These are phyloP conservation scores for Pissodes strobi DNA, from an alignment of 1,140 invertebrate species.

Conservation along the genomic window DNA sequence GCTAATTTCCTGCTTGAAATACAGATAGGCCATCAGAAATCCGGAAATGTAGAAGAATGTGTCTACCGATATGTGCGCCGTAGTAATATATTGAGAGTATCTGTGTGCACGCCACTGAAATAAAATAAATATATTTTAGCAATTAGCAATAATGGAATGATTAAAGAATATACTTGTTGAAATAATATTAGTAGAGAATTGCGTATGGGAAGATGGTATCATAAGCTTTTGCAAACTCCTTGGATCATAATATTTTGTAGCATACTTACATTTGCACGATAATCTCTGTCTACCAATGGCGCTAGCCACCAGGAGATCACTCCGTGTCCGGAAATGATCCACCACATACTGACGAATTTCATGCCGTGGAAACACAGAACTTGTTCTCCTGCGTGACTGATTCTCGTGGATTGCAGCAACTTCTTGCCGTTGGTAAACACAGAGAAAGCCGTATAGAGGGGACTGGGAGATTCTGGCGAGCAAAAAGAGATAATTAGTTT, in stretches of 20 bases:
- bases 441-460: conserved; percentile 38
- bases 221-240: no score
- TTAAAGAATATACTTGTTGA: neutral
- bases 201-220: no score
- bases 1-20: conserved; percentile 39
- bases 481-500: neutral
- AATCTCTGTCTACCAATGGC: neutral
- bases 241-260: neutral
- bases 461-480: conserved; percentile 28
- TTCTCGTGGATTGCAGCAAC: conserved; percentile 20
- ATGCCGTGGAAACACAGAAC: conserved; percentile 51
- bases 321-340: conserved; percentile 48
- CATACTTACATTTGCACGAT: conserved; percentile 3
- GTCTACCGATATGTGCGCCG: conserved; percentile 41
- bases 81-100: conserved; percentile 35
- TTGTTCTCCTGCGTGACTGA: conserved; percentile 30
- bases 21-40: conserved; percentile 43
- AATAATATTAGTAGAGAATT: no score
- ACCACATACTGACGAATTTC: conserved; percentile 50
- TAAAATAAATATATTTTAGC: no score
- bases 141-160: conserved; percentile 5
- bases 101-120: conserved; percentile 32
- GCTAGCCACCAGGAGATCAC: conserved; percentile 1
- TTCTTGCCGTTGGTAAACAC: conserved; percentile 39
- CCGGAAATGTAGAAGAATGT: conserved; percentile 48